Base-by-base conservation (phyloP, 2,797 vertebrate species). In the Oreortyx pictus region DNA sequence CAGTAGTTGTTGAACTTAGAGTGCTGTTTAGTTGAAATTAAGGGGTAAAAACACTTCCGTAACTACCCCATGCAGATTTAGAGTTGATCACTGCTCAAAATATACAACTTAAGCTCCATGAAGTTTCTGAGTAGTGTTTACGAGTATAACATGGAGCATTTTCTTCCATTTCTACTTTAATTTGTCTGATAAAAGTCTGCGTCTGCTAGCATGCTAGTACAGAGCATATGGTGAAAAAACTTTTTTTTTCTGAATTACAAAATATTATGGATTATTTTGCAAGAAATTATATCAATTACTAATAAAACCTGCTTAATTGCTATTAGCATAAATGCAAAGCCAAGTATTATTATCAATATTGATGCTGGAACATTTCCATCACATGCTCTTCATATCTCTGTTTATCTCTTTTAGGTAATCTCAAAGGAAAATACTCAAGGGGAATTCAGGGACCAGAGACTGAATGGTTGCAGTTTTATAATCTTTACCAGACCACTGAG, bases 401-500 rank as follows among this genome's bases (percentile, higher is more conserved):
- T 79, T 94, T 93, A 94, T 93, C 82, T 94, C 31, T 82, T 92
- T 78, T 47, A 94, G 84, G 62, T 96, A 85, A 95, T 89, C 89
- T 91, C 79, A 87, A 67, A 79, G 70, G 31, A 90, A 85, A 91
- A 82, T 61, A 76, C 89, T 93, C 47, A 59, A 76, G 86, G 94
- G 93, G 76, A 90, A 78, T 81, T 90, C 93, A 89, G 62, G 84
- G 70, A 94, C 8, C 15, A 88, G 84, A 85, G 73, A 52, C 33
- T 85, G 72, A 80, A 91, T 94, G 79, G 73, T 37, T 95, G 56
- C 50, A 62, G n/a, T 80, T 94, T 85, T 77, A 49, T 31, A 62
- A 43, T 78, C 70, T 88, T 94, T 95, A 93, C 95, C 94, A 93
- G 65, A 71, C n/a, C 79, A 94, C 89, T 90, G 78, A 35, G 84